Base-by-base conservation (phyloP, 2,888 invertebrate species). In the Eumerus sabulonum region DNA sequence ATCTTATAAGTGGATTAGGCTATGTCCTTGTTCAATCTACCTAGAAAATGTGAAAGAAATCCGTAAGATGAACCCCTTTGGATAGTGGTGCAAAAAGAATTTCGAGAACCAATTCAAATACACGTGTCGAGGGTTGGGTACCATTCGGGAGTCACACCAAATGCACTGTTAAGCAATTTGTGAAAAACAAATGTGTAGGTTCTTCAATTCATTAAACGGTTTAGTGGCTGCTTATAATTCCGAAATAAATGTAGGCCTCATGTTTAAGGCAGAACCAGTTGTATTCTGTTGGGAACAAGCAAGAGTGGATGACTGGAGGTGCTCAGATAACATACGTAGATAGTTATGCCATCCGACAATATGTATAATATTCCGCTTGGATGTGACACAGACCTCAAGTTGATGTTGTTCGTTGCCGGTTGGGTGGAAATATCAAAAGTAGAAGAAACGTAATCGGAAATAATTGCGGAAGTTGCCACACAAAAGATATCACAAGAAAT, bases 381-480 rank as follows among this genome's bases (percentile, higher is more conserved):
- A 17, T 13, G 44, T 63, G 19, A 13, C 9, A 9, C 35, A 12
- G 42, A n/a, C n/a, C 51, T 44, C 16, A 35, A 14, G 60, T 16
- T 35, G 11, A 40, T 59, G 54, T 60, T 27, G 27, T 7, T 27
- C 7, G 27, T 2, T 27, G 27, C 27, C 27, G 2, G 27, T 27
- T 27, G 27, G 27, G 7, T 27, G 27, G 27, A 27, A 27, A 73
- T 67, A 53, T 38, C 38, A 38, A 67, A 77, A 79, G 68, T 67
- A 35, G 44, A 18, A 74, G 64, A 54, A 74, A 68, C 44, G 74
- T 74, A 79, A 79, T 74, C 79, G 79, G 79, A 79, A 74, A 79
- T 74, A 79, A 79, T 79, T 79, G 79, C 74, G 79, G 79, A 79
- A 70, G 79, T 79, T 79, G 68, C 74, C 68, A 68, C 79, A 79